Conservation (phyloP, 2,797 vertebrate genomes). For the Podarcis siculus region DNA sequence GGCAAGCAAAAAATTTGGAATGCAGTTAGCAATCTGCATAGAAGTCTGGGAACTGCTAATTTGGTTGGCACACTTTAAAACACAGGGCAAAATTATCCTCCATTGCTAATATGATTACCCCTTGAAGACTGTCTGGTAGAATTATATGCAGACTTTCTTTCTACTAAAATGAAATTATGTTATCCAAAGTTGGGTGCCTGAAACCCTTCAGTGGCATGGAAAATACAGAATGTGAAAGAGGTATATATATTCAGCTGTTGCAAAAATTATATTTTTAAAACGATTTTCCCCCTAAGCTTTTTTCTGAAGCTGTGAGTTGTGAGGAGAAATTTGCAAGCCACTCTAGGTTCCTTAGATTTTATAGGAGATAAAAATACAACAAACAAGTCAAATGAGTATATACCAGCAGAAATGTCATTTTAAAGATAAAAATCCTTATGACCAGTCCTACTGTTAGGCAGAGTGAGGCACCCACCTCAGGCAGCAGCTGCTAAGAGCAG, state of each 20-base stretch:
- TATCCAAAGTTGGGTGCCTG: not conserved
- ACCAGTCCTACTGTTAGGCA: no score
- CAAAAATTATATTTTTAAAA: not conserved
- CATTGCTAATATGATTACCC: no score
- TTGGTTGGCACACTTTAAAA: no score
- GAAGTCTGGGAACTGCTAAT: no score
- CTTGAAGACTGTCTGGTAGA: not conserved
- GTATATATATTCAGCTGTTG: not conserved
- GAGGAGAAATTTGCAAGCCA: not conserved
- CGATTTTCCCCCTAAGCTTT: not conserved
- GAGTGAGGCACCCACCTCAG: no score
- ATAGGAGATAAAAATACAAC: not conserved
- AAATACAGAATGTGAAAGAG: not conserved
- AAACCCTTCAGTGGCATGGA: not conserved
- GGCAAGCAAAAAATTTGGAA: no score
- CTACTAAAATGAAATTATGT: not conserved
- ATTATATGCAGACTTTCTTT: not conserved
- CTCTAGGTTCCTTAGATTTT: not conserved
- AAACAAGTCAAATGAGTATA: not conserved
- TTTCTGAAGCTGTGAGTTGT: not conserved
- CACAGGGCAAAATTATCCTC: no score
- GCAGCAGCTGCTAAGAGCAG: no score
- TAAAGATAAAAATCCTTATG: not conserved
- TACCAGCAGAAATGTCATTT: not conserved
- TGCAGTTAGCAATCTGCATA: no score